Evolutionary conservation across 1,140 invertebrate species (phyloP), one percentile per base, ranked within the genome.

Genomic region (Musca vetustissima): DNA sequence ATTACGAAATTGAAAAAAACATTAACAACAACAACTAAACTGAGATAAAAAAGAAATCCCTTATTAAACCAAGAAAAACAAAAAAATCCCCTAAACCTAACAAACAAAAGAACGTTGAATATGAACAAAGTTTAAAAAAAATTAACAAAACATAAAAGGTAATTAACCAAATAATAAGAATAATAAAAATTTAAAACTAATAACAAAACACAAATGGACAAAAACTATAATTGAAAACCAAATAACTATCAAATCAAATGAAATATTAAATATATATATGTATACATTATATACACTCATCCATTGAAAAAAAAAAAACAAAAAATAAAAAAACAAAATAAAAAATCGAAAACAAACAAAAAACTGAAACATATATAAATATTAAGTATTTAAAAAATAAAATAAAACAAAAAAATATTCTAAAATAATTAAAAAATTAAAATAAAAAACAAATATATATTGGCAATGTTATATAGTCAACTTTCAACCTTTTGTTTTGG

Each of bases 201-300:
- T 32, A 9, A 32, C 3, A 32, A 32, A 32, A 9, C 4, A 32
- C 28, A 49, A 65, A 65, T 24, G n/a, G n/a, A 22, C 64, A 28
- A 48, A 47, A 32, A 43, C 36, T 43, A 43, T 32, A 25, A 66
- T 49, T 22, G 17, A 65, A 47, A 47, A 15, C 22, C 22, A 48
- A 66, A 66, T 47, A 64, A 43, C 21, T 21, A 64, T 64, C 32
- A 64, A 64, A 64, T 64, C 28, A 32, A 64, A 36, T 64, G 22
- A 64, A n/a, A n/a, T n/a, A n/a, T n/a, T n/a, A n/a, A n/a, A 64
- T 53, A 24, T 53, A n/a, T 24, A 24, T 53, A 43, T 43, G 36
- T 43, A 43, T 43, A 43, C 36, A 43, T 43, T 43, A 43, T 43
- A 43, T 43, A 21, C 52, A 53, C 52, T 7, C 52, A 21, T 1